Evolutionary conservation across 1,140 invertebrate species (phyloP), one percentile per base, ranked within the genome.

Genomic region (Bombyx mandarina): DNA sequence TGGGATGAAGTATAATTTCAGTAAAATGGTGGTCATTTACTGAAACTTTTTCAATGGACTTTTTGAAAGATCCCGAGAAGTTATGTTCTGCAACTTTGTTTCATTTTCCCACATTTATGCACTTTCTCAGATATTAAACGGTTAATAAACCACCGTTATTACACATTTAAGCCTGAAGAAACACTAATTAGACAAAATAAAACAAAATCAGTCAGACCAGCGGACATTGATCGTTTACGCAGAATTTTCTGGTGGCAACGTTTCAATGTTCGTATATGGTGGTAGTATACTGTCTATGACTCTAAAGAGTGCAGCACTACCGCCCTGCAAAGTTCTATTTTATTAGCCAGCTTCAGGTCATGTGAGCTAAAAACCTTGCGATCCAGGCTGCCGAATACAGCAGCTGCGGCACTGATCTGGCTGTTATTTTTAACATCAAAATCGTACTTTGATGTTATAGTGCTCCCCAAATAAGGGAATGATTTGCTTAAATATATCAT

Each of bases 181-280:
- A 18, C 12, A 18, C 12, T 18, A 18, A 18, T 18, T 18, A 18
- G 12, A 18, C 12, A 18, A 18, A 18, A 18, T 18, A 18, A 18
- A 18, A 18, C 12, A 18, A 18, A 18, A 18, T 18, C 54, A 52
- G 45, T 63, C 60, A n/a, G 58, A 62, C 60, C 56, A 64, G 8
- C 26, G 8, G 35, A 66, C 64, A 3, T 55, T 58, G 7, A 69
- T 7, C 10, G 65, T 69, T 1, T 50, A 52, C 2, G 58, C 1
- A 65, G 44, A 45, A 60, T 61, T 57, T 49, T 59, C 2, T 63
- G 60, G 52, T 66, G 67, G 54, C 61, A 66, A 10, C 57, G 56
- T 12, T 69, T 59, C 7, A 66, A 22, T n/a, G 26, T 55, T 5
- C 56, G 55, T 6, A 66, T 65, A 12, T 65, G 58, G 9, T 22